A percentile compares a stretch with the other conserved stretches of the same genome.
Evolutionary conservation across 2,113 vertebrate species (phyloP).

Genomic region (Pseudopodoces humilis): DNA sequence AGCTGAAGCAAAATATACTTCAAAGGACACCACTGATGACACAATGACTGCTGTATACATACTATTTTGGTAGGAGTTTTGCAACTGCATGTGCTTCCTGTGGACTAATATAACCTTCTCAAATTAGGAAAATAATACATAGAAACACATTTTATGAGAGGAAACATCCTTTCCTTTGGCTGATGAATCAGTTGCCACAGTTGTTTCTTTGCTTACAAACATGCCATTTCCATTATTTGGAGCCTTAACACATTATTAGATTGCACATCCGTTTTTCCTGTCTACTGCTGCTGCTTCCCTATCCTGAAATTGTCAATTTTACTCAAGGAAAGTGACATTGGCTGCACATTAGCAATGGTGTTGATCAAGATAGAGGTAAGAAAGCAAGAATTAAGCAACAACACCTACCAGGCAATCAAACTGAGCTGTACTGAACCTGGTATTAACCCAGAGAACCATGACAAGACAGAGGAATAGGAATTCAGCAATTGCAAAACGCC

Average conservation of each 20-base stretch:
- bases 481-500: not conserved
- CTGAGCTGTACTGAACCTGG: not conserved
- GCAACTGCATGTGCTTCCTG: not conserved
- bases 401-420: not conserved
- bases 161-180: not conserved
- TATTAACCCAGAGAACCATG: not conserved
- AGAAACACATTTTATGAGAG: not conserved
- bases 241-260: not conserved
- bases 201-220: not conserved
- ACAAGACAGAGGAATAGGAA: not conserved
- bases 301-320: not conserved
- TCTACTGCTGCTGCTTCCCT: not conserved
- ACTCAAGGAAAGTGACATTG: not conserved
- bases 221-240: not conserved
- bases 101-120: not conserved
- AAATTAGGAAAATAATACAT: not conserved
- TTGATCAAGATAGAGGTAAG: not conserved
- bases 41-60: not conserved
- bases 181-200: not conserved
- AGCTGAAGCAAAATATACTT: slow-evolving; percentile 11
- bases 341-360: not conserved
- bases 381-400: not conserved
- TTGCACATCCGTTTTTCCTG: not conserved
- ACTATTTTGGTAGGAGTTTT: not conserved
- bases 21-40: not conserved